Evolutionary conservation across 2,797 vertebrate genomes (phyloP).

Genomic region (Pantherophis vulpinus): DNA sequence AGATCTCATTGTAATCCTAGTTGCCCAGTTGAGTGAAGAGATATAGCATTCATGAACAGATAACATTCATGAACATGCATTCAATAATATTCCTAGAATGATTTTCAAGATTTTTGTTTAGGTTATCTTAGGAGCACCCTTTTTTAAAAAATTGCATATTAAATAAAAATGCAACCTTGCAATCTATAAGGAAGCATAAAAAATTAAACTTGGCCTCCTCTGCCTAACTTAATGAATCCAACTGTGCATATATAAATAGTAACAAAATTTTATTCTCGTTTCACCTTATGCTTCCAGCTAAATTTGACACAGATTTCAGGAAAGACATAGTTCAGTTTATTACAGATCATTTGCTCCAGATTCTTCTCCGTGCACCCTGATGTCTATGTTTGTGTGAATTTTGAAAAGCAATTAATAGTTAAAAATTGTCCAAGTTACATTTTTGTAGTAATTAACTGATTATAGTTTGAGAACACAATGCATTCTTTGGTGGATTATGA

Average conservation of each 20-base stretch:
- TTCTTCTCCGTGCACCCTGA: not conserved
- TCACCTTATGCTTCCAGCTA: not conserved
- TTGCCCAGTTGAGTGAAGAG: not conserved
- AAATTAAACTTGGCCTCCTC: not conserved
- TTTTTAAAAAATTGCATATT: not conserved
- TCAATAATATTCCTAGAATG: not conserved
- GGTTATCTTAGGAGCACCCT: not conserved
- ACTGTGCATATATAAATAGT: not conserved
- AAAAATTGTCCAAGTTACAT: not conserved
- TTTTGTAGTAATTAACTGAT: conserved; percentile 10
- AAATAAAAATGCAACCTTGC: not conserved
- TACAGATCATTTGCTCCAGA: not conserved
- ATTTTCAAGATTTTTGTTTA: not conserved
- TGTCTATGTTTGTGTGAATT: not conserved
- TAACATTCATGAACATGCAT: not conserved
- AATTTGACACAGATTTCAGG: conserved; percentile 1
- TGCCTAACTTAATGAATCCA: conserved; percentile 8
- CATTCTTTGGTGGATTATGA: not conserved
- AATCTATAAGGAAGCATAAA: not conserved
- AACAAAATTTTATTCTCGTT: not conserved
- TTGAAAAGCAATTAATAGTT: not conserved
- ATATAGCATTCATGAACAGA: not conserved
- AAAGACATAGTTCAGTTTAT: not conserved
- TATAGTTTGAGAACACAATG: not conserved
- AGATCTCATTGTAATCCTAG: not conserved